Conservation (phyloP, 1,140 invertebrate genomes). For the Varroa destructor region DNA sequence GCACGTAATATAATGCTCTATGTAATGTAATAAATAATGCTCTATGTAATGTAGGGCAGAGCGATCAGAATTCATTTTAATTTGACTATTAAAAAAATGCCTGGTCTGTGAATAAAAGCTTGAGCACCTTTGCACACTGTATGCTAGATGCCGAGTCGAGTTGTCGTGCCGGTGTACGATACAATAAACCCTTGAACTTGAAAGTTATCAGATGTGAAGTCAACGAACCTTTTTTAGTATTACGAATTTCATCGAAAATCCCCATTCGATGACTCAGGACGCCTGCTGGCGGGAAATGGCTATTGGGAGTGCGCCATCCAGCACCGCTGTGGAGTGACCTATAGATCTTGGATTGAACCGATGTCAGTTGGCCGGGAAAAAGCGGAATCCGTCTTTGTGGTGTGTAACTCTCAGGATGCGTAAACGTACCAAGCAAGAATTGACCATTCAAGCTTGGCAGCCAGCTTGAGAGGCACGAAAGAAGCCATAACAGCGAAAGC, state of each 20-base stretch:
- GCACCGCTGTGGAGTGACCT: conserved; percentile 18
- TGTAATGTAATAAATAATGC: too few species aligned
- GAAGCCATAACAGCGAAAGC: too few species aligned
- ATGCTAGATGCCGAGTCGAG: too few species aligned
- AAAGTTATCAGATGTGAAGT: too few species aligned
- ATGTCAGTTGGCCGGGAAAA: conserved; percentile 19
- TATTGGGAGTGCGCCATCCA: conserved; percentile 1
- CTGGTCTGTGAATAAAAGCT: too few species aligned
- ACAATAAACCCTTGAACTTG: too few species aligned
- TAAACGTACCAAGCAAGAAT: conserved; percentile 21
- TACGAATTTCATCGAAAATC: conserved; percentile 9
- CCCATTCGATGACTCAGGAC: conserved; percentile 24
- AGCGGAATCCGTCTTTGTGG: conserved; percentile 23
- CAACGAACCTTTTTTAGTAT: neutral
- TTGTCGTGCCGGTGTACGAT: too few species aligned
- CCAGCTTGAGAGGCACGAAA: neutral
- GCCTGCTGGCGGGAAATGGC: conserved; percentile 13
- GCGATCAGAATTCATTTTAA: too few species aligned
- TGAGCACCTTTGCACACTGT: too few species aligned
- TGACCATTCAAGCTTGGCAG: neutral
- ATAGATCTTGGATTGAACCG: conserved; percentile 17
- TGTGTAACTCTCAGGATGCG: conserved; percentile 23
- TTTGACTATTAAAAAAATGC: too few species aligned
- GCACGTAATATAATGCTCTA: too few species aligned
- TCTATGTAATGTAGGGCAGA: too few species aligned